Base-by-base conservation (phyloP, 1,140 invertebrate species). In the Caerostris extrusa region DNA sequence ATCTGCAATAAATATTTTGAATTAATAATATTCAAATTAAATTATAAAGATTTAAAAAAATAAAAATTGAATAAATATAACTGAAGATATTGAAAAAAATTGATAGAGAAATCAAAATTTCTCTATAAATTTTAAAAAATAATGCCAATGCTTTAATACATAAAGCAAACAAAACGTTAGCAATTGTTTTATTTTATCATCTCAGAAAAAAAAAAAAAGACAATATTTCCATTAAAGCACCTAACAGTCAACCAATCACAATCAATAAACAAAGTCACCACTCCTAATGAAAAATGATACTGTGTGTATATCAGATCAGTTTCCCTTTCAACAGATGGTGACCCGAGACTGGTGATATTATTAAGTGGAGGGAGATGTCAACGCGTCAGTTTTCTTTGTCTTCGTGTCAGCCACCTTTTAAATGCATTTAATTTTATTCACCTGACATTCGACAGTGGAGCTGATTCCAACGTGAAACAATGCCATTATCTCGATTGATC, bases 351-450 rank as follows among this genome's bases (percentile, higher is more conserved):
- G 34, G 69, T 34, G 34, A 34, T 34, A 77, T 53, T 50, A 50
- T 19, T 53, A 19, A 77, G 53, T 50, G 53, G 34, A 77, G 34
- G 3, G 12, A 77, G 50, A 77, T 53, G 34, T 77, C 71, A 77
- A 77, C 50, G 53, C 50, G 71, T 53, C 71, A 77, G 8, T 77
- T 77, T 8, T 8, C 71, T 50, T 77, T 4, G 34, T 50, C 34
- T 77, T 8, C 34, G 3, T 77, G 34, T 77, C 71, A 5, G 34
- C 5, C 12, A 12, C 50, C 34, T 71, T 50, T 77, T 34, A 77
- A 77, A 77, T 77, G 34, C 34, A 77, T 77, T 77, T 77, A 77
- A 77, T 77, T 12, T 77, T 50, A 77, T 77, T 77, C 53, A 77
- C 34, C 34, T 77, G 71, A 77, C 71, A 77, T 77, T 53, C 50